phyloP scores from a whole-genome alignment of 2,888 invertebrate genomes.

The Frankliniella fusca region DNA sequence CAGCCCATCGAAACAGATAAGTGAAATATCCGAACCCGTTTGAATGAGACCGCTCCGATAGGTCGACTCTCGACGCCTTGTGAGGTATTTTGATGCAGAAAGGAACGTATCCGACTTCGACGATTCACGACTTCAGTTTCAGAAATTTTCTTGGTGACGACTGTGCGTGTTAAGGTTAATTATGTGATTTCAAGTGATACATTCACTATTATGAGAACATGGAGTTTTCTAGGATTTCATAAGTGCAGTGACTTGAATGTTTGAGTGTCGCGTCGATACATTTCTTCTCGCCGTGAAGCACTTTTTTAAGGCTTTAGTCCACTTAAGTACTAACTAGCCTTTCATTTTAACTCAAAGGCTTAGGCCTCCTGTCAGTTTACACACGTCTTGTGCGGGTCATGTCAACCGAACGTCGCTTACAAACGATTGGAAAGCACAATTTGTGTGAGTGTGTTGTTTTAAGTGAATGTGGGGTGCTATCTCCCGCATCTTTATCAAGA shows the following conservation, averaged over 20 bases:
- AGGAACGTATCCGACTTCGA: conserved; percentile 13
- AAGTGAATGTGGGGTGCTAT: conserved; percentile 20
- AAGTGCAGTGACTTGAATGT: neutral
- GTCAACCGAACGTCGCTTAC: neutral
- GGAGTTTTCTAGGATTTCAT: neutral
- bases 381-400: conserved; percentile 12
- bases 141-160: conserved; percentile 26
- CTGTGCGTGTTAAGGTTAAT: conserved; percentile 18
- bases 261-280: neutral
- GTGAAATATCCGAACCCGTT: too few relatives aligned
- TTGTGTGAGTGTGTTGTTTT: neutral
- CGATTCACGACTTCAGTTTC: conserved; percentile 20
- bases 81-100: neutral
- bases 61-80: too few relatives aligned
- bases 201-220: conserved; percentile 15
- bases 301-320: neutral
- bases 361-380: conserved; percentile 26
- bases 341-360: neutral
- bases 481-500: conserved; percentile 16
- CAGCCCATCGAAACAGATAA: too few relatives aligned
- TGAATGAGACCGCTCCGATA: too few relatives aligned
- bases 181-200: conserved; percentile 9
- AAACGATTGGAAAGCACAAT: conserved; percentile 3
- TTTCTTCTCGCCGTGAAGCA: neutral
- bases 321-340: conserved; percentile 12